Percentiles rank a stretch among this genome's conserved stretches.
Conservation (phyloP, 1,140 invertebrate genomes). For the Microplitis mediator region DNA sequence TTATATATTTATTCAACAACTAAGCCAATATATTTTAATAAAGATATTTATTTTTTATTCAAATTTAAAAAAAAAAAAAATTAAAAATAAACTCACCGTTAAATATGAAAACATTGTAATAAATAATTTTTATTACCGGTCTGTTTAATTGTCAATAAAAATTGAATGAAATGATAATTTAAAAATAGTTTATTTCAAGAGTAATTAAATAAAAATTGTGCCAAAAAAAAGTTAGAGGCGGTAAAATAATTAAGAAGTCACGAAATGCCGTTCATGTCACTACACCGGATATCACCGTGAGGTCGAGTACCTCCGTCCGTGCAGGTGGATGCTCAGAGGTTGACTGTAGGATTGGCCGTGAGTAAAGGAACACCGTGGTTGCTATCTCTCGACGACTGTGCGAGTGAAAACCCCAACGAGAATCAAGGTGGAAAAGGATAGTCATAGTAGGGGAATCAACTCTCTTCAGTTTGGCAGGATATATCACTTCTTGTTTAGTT, state of each 20-base stretch:
- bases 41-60: neutral
- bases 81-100: conserved; percentile 9
- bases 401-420: conserved; percentile 35
- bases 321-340: conserved; percentile 62
- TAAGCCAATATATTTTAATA: neutral
- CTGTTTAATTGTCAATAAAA: neutral
- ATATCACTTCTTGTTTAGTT: neutral
- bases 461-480: conserved; percentile 5
- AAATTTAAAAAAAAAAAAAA: neutral
- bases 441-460: conserved; percentile 17
- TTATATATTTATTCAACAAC: neutral
- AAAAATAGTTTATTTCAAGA: neutral
- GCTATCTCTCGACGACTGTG: conserved; percentile 12
- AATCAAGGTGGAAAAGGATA: conserved; percentile 13
- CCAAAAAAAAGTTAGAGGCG: neutral
- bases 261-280: conserved; percentile 57
- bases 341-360: conserved; percentile 57
- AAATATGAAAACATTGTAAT: neutral
- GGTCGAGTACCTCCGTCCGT: conserved; percentile 60
- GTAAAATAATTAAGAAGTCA: conserved; percentile 18
- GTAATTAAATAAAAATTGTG: neutral
- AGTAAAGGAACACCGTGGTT: conserved; percentile 49
- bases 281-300: conserved; percentile 51
- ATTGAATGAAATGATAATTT: neutral
- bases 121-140: neutral